These are phyloP conservation scores for Brienomyrus longianalis DNA, from an alignment of 2,113 vertebrate species.

Conservation along the genomic window DNA sequence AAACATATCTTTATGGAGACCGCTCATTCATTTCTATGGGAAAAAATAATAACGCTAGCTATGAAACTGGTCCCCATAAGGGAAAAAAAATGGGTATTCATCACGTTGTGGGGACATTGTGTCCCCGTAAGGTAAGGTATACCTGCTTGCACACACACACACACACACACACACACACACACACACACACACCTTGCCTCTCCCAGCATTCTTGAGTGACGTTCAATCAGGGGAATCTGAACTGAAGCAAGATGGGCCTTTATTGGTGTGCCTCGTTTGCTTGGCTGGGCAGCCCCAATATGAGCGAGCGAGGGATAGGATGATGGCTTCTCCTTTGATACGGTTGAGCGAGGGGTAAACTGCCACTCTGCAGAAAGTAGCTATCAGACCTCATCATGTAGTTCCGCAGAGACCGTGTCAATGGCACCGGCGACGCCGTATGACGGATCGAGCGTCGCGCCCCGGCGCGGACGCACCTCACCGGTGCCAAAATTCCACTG, in stretches of 20 bases:
- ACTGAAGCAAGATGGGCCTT: slow-evolving; percentile 65
- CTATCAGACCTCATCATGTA: slow-evolving; percentile 64
- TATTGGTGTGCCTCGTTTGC: slow-evolving; percentile 63
- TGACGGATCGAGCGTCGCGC: slow-evolving; percentile 2
- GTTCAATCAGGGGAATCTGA: slow-evolving; percentile 69
- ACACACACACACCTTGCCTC: slow-evolving; percentile 24
- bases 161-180: neutral
- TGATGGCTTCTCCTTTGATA: slow-evolving; percentile 57
- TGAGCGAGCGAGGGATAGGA: slow-evolving; percentile 52
- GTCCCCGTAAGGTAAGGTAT: too few relatives aligned
- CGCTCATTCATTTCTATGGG: too few relatives aligned
- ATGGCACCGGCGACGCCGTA: slow-evolving; percentile 13
- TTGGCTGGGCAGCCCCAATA: slow-evolving; percentile 62
- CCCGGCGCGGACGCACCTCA: neutral
- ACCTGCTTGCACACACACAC: neutral
- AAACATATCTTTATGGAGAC: too few relatives aligned
- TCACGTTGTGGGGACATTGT: too few relatives aligned
- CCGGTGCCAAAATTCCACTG: neutral
- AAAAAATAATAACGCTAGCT: too few relatives aligned
- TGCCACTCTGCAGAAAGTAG: slow-evolving; percentile 65
- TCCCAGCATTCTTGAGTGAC: slow-evolving; percentile 66
- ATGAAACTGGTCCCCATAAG: too few relatives aligned
- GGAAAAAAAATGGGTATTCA: too few relatives aligned
- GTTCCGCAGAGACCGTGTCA: slow-evolving; percentile 55
- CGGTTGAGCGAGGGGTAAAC: slow-evolving; percentile 64